phyloP scores from a whole-genome alignment of 2,888 invertebrate genomes.

The Chaetogeoica ovagalla region DNA sequence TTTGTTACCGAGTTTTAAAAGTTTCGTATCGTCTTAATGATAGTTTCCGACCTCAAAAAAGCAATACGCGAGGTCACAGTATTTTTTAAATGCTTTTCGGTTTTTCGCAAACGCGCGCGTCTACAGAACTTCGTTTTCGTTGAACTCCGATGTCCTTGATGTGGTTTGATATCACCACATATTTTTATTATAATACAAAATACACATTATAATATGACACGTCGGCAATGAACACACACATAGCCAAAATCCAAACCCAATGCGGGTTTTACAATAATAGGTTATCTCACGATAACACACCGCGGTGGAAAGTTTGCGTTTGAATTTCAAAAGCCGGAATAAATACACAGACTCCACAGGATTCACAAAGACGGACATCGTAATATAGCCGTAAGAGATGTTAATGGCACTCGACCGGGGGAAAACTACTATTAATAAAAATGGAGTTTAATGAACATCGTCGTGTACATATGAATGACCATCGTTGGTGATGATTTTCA shows the following conservation, averaged over 20 bases:
- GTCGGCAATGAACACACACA: background rate
- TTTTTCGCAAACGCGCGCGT: no score
- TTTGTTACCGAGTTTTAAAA: no score
- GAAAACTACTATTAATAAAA: constrained; percentile 7
- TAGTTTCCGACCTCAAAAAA: no score
- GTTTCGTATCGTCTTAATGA: no score
- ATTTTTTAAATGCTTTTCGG: no score
- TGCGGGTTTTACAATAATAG: constrained; percentile 5
- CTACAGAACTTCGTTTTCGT: no score
- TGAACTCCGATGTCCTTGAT: no score
- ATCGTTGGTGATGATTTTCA: background rate
- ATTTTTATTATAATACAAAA: background rate
- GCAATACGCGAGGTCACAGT: no score
- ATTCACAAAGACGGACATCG: background rate
- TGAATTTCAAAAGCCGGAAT: constrained; percentile 32
- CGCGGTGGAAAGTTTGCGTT: background rate
- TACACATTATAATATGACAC: background rate
- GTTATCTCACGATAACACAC: background rate
- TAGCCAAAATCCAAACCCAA: background rate
- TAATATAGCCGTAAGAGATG: background rate
- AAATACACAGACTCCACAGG: background rate
- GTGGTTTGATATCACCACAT: background rate
- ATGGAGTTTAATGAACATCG: constrained; percentile 16
- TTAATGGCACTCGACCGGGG: background rate
- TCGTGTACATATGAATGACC: constrained; percentile 38